Evolutionary conservation across 1,140 invertebrate genomes (phyloP).

Genomic region (Drosophila rufa): DNA sequence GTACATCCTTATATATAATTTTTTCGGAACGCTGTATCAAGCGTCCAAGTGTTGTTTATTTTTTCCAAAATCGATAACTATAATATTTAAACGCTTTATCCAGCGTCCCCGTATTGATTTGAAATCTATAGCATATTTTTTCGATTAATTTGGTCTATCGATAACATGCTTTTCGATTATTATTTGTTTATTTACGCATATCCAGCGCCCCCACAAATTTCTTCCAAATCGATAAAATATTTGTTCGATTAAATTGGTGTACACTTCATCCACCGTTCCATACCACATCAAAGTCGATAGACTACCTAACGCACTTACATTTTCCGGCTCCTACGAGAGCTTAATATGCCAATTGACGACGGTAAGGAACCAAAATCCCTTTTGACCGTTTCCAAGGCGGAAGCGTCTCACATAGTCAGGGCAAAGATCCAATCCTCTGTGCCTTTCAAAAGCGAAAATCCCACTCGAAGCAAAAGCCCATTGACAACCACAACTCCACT

Average conservation of each 20-base stretch:
- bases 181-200: not conserved
- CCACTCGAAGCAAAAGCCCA: not conserved
- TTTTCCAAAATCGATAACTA: not conserved
- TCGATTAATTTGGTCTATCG: no score
- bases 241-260: not conserved
- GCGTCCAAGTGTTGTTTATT: not conserved
- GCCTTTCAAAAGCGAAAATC: not conserved
- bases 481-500: not conserved
- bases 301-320: no score
- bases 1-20: no score
- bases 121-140: no score
- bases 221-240: no score
- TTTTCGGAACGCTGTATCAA: not conserved
- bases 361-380: not conserved
- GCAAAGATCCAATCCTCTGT: not conserved
- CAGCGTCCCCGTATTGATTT: no score
- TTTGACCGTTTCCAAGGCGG: not conserved
- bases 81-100: not conserved
- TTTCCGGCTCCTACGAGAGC: not conserved
- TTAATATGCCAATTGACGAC: not conserved
- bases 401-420: not conserved
- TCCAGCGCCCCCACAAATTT: not conserved
- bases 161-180: not conserved
- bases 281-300: no score
- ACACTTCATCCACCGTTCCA: no score